Evolutionary conservation across 2,797 vertebrate species (phyloP), one percentile per base, ranked within the genome.

Genomic region (Potorous gilbertii): DNA sequence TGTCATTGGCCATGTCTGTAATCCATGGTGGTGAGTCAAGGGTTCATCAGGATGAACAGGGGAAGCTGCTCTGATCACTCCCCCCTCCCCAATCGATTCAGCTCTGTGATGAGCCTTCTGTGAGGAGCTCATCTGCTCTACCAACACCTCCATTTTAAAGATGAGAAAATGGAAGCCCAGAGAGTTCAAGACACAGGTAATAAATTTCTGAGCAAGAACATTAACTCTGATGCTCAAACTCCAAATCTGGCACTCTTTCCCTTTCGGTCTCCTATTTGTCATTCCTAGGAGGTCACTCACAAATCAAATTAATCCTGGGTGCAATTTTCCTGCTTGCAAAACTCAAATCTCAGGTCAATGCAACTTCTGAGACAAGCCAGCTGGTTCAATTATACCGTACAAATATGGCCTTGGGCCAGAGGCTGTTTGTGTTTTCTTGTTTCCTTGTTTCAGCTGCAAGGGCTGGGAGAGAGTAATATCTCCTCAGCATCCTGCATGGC

Each of bases 391-490:
- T 96, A 97, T 59, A 95, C 91, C 90, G 0, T 55, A 59, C 87
- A 95, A 98, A 96, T 89, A 54, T 94, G 92, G 18, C 29, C 50
- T 94, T 95, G 54, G 90, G 94, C 96, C 91, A 96, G 96, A 96
- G 54, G 0, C 46, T 56, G 21, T 52, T 98, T 96, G 98, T 95
- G 59, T 55, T 95, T 97, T 96, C 97, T 89, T 97, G 97, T 96
- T 95, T 97, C 96, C 97, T 89, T 97, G 97, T 96, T 89, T 98
- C 97, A 97, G 54, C 40, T 9, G 87, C 91, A 94, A 90, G 93
- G 0, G 0, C 94, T 97, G 95, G 94, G 97, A 97, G 55, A 93
- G 94, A 94, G 91, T 95, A 95, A 57, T 29, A 40, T 95, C 91
- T 54, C 90, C 92, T 94, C 92, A 94, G 96, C 96, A 96, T 92